A percentile compares a stretch with the other conserved stretches of the same genome.
Evolutionary conservation across 2,888 invertebrate species (phyloP).

Genomic region (Caenorhabditis sp.): DNA sequence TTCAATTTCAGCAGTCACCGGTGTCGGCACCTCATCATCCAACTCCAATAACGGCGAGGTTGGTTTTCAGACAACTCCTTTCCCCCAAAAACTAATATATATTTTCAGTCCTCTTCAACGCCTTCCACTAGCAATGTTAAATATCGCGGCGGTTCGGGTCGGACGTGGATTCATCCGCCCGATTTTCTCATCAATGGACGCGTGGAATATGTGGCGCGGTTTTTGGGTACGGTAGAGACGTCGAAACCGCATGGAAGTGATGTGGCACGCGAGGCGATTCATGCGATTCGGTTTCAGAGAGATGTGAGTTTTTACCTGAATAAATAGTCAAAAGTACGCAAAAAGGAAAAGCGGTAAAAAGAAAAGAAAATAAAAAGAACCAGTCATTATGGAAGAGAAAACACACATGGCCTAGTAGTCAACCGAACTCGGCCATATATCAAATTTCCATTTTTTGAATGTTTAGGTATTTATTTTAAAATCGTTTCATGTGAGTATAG

Average conservation of each 20-base stretch:
- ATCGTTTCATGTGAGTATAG: too few relatives aligned
- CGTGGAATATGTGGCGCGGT: constrained; percentile 96
- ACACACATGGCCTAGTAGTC: too few relatives aligned
- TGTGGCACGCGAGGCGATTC: constrained; percentile 94
- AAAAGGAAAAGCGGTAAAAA: too few relatives aligned
- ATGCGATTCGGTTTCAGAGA: constrained; percentile 78
- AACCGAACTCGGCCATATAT: too few relatives aligned
- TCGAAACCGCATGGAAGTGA: constrained; percentile 97
- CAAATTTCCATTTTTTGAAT: too few relatives aligned
- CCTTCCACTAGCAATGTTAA: constrained; percentile 33
- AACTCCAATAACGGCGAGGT: constrained; percentile 19
- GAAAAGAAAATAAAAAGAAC: too few relatives aligned
- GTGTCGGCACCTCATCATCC: constrained; percentile 5
- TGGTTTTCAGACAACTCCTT: too few relatives aligned
- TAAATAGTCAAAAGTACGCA: too few relatives aligned
- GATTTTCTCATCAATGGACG: constrained; percentile 92
- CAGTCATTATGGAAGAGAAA: too few relatives aligned
- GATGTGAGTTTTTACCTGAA: constrained; percentile 45
- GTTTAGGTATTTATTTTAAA: too few relatives aligned
- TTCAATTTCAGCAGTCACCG: constrained; percentile 56
- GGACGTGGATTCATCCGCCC: constrained; percentile 67
- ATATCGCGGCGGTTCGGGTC: constrained; percentile 49
- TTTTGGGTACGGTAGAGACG: constrained; percentile 91
- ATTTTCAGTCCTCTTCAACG: constrained; percentile 11
- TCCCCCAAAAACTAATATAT: not conserved